phyloP scores from a whole-genome alignment of 2,113 vertebrate species.

The Gavialis gangeticus region DNA sequence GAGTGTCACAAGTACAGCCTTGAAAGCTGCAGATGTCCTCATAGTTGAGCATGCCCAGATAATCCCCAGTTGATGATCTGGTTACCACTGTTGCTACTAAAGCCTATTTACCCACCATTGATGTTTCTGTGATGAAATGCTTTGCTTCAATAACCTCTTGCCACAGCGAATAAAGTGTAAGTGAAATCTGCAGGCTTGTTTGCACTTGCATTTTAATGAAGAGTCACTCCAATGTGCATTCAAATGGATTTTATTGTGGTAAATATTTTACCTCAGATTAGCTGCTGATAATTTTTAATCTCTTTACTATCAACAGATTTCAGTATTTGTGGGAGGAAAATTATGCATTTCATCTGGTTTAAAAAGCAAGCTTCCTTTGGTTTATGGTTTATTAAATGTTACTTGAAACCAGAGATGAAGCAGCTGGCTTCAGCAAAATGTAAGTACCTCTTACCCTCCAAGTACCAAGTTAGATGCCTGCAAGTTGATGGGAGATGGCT shows the following conservation, averaged over 20 bases:
- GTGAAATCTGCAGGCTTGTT: background rate
- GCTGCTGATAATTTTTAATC: slow-evolving; percentile 22
- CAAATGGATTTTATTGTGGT: slow-evolving; percentile 48
- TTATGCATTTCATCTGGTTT: background rate
- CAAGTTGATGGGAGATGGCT: background rate
- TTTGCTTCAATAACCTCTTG: slow-evolving; percentile 16
- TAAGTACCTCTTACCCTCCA: background rate
- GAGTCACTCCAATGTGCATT: slow-evolving; percentile 29
- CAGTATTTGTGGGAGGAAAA: background rate
- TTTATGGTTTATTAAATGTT: background rate
- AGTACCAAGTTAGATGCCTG: background rate
- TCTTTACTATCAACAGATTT: slow-evolving; percentile 6
- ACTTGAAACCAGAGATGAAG: background rate
- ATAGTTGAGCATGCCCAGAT: background rate
- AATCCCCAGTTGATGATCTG: background rate
- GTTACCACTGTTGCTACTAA: background rate
- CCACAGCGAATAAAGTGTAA: background rate
- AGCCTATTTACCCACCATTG: slow-evolving; percentile 36
- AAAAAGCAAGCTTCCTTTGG: background rate
- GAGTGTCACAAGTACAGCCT: background rate
- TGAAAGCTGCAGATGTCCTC: background rate
- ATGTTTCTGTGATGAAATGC: background rate
- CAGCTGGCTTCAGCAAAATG: background rate
- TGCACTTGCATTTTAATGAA: slow-evolving; percentile 19
- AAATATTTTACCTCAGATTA: slow-evolving; percentile 69